These are phyloP conservation scores for Stictocephala bisonia DNA, from an alignment of 2,888 invertebrate genomes.

Conservation along the genomic window DNA sequence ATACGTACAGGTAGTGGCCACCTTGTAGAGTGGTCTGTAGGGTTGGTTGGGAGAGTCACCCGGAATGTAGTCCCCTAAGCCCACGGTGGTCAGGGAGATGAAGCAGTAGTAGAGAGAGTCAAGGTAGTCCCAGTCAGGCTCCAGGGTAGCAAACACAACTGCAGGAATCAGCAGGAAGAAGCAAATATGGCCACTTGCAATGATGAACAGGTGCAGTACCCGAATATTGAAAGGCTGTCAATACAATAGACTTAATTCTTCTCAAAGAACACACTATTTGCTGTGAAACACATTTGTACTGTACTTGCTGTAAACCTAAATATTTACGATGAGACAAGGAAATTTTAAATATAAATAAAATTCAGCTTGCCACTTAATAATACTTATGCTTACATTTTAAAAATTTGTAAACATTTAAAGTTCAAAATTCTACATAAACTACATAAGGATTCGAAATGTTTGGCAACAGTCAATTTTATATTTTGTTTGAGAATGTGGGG, in stretches of 20 bases:
- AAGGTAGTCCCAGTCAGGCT: conserved; percentile 85
- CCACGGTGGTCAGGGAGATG: conserved; percentile 89
- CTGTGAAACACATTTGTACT: not conserved
- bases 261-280: not conserved
- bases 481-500: no score
- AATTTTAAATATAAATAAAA: no score
- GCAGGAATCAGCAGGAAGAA: conserved; percentile 81
- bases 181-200: conserved; percentile 65
- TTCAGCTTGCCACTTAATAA: no score
- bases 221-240: conserved; percentile 75
- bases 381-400: no score
- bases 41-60: conserved; percentile 81
- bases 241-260: no score
- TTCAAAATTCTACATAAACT: no score
- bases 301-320: not conserved
- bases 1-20: conserved; percentile 80
- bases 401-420: no score
- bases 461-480: no score
- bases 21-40: conserved; percentile 85
- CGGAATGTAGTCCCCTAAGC: conserved; percentile 90
- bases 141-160: conserved; percentile 77
- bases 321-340: not conserved
- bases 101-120: conserved; percentile 94
- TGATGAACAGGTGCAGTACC: conserved; percentile 77
- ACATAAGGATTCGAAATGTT: no score